Base-by-base conservation (phyloP, 2,888 invertebrate genomes). In the Synanthedon myopaeformis region DNA sequence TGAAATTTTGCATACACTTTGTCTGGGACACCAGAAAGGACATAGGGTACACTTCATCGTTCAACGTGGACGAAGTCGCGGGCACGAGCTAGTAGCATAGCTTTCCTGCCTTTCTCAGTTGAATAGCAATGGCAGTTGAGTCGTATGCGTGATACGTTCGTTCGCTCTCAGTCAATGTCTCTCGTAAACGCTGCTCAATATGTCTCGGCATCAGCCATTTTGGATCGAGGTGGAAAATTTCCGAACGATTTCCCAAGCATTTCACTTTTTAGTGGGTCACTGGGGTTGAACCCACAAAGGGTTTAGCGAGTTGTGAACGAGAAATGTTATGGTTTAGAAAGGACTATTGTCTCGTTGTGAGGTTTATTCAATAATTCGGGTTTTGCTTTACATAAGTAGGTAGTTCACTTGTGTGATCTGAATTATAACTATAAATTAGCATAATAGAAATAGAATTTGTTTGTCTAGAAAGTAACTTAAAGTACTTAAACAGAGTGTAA, bases 111-210 rank as follows among this genome's bases (percentile, higher is more conserved):
- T 35, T 35, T 35, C 35, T 10, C 35, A 35, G 35, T 10, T 35
- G 8, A 35, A 35, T 35, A 35, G 35, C 35, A 35, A 35, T 35
- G 35, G 10, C 35, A 35, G 8, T 19, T 28, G 45, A 51, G 56
- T 52, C 51, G 50, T 58, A 62, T 58, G 63, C 52, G 58, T 45
- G 54, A 14, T 56, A 55, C 65, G 67, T 63, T 66, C 66, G 64
- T 64, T 58, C 60, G 65, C 64, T 65, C 67, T 74, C 62, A 56
- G 70, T 77, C 76, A 76, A 65, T 64, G 76, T 77, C 76, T 62
- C 56, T 59, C 62, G 63, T 57, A 63, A 61, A 66, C 65, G 66
- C 64, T 57, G 61, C 58, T 64, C 73, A 64, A 74, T 78, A 74
- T 69, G 70, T 76, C 71, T 63, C 56, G 45, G 0, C 55, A n/a